Percentiles rank a stretch among this genome's conserved stretches.
These are phyloP conservation scores for Ganaspis brasiliensis DNA, from an alignment of 2,888 invertebrate genomes.

Conservation along the genomic window DNA sequence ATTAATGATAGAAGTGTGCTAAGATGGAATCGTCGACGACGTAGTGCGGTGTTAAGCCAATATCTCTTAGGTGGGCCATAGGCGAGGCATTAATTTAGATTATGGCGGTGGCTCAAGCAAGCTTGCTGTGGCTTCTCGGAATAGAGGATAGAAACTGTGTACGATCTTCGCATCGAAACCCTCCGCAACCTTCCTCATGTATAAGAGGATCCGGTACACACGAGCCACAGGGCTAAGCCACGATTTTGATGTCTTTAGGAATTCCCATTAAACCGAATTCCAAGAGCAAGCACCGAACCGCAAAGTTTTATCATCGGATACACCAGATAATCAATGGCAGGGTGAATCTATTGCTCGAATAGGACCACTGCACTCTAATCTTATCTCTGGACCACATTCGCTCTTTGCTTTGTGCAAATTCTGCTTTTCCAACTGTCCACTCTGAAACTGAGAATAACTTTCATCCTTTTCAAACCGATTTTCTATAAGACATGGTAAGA, in stretches of 20 bases:
- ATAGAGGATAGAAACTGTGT: constrained; percentile 52
- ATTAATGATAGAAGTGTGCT: constrained; percentile 25
- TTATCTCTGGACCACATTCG: constrained; percentile 78
- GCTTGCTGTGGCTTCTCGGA: constrained; percentile 64
- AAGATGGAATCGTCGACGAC: constrained; percentile 41
- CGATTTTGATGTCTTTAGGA: constrained; percentile 68
- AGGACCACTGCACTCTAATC: constrained; percentile 65
- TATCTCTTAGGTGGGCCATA: constrained; percentile 47
- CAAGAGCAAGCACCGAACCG: constrained; percentile 59
- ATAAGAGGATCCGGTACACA: constrained; percentile 51
- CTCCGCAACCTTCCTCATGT: constrained; percentile 25
- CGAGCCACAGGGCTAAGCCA: constrained; percentile 64
- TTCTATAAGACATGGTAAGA: no score
- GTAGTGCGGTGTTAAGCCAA: constrained; percentile 42
- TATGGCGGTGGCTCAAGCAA: constrained; percentile 57
- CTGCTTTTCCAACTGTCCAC: constrained; percentile 52
- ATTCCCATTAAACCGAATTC: constrained; percentile 68
- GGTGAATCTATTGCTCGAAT: constrained; percentile 36
- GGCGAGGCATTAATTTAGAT: constrained; percentile 68
- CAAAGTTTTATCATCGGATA: constrained; percentile 66
- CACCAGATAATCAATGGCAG: constrained; percentile 64
- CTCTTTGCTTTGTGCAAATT: constrained; percentile 79
- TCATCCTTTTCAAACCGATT: background rate
- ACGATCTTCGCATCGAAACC: constrained; percentile 28
- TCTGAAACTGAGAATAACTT: background rate